These are phyloP conservation scores for Cavia porcellus DNA, from an alignment of 2,113 vertebrate genomes.

Conservation along the genomic window DNA sequence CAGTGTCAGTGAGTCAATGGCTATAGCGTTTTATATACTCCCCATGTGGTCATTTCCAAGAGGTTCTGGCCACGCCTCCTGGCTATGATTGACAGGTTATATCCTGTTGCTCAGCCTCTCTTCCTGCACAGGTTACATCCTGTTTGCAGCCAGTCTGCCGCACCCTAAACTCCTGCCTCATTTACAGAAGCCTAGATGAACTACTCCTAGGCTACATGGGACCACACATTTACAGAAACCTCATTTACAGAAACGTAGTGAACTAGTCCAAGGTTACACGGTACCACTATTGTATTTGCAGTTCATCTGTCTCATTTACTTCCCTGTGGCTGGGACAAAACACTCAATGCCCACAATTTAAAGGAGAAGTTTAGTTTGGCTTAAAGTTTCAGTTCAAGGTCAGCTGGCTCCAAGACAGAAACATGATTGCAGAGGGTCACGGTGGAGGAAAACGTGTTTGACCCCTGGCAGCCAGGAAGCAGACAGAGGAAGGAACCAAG, in stretches of 20 bases:
- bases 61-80: background rate
- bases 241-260: no score
- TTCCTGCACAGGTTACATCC: background rate
- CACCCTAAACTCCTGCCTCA: background rate
- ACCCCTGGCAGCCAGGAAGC: background rate
- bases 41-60: background rate
- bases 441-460: background rate
- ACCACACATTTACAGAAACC: no score
- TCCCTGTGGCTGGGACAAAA: background rate
- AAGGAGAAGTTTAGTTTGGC: background rate
- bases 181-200: background rate
- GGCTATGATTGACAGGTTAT: background rate
- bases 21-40: background rate
- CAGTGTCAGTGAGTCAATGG: background rate
- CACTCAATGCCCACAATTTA: background rate
- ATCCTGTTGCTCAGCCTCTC: background rate
- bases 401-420: background rate
- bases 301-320: background rate
- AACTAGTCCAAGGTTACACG: background rate
- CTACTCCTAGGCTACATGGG: background rate
- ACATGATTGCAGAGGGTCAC: background rate
- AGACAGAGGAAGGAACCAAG: background rate
- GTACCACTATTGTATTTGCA: background rate
- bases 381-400: background rate
- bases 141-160: background rate